phyloP scores from a whole-genome alignment of 2,113 vertebrate species.

The Benitochromis conjunctus region DNA sequence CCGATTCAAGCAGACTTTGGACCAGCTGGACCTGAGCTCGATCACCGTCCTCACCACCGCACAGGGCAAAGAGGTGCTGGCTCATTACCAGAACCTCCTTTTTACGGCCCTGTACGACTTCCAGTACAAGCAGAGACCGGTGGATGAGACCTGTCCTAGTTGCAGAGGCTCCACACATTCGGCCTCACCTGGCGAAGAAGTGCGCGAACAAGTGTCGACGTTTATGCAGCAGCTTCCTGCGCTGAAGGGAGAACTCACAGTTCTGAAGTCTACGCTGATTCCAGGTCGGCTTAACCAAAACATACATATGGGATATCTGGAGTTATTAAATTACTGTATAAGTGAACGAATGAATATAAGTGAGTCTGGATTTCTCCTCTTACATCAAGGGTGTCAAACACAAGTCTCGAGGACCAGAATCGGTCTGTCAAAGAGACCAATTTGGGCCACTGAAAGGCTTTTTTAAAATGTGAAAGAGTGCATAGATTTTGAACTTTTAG shows the following conservation, averaged over 20 bases:
- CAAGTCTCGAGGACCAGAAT: background rate
- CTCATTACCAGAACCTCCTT: constrained; percentile 72
- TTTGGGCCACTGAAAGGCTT: background rate
- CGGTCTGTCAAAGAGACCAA: background rate
- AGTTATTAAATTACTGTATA: background rate
- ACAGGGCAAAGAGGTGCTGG: constrained; percentile 65
- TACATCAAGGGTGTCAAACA: background rate
- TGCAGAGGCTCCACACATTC: background rate
- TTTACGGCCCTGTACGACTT: constrained; percentile 85
- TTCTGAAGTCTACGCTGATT: constrained; percentile 80
- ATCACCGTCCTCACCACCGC: constrained; percentile 74
- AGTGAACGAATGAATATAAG: background rate
- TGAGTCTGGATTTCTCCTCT: background rate
- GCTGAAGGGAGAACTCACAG: constrained; percentile 73
- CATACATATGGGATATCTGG: background rate
- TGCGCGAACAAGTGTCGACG: constrained; percentile 67
- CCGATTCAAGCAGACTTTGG: constrained; percentile 79
- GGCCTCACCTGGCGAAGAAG: constrained; percentile 2
- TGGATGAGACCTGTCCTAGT: constrained; percentile 14
- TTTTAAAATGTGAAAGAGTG: background rate
- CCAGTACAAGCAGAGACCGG: constrained; percentile 64
- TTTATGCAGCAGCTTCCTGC: constrained; percentile 80
- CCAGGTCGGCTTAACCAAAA: constrained; percentile 76
- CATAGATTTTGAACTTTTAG: background rate
- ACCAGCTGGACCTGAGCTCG: constrained; percentile 70